phyloP scores from a whole-genome alignment of 2,113 vertebrate genomes.

The Cnemophilus loriae region DNA sequence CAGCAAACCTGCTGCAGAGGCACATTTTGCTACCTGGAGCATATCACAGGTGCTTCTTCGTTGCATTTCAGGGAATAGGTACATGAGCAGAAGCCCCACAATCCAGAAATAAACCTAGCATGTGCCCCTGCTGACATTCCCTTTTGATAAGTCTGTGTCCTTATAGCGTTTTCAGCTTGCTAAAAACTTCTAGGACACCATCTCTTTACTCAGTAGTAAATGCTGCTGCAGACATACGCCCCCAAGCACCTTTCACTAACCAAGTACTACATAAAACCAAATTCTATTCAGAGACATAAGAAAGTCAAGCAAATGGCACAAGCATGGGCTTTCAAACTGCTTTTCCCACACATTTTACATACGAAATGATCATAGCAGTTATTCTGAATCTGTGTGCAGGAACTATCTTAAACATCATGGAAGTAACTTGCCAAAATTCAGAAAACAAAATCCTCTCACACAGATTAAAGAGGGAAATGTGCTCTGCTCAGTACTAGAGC shows the following conservation, averaged over 20 bases:
- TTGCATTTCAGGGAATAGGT: background rate
- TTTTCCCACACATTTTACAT: background rate
- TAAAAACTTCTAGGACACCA: background rate
- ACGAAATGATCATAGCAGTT: background rate
- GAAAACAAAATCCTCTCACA: background rate
- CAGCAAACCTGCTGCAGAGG: rapidly evolving
- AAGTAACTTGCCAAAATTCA: background rate
- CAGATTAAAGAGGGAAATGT: background rate
- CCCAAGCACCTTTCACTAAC: background rate
- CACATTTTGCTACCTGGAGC: background rate
- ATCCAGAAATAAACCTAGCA: background rate
- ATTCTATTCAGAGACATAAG: background rate
- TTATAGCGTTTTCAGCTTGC: background rate
- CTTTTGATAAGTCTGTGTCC: background rate
- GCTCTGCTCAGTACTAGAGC: background rate
- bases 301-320: slow-evolving; percentile 3
- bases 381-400: background rate
- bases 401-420: background rate
- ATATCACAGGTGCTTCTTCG: rapidly evolving
- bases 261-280: background rate
- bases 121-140: background rate
- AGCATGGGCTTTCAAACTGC: background rate
- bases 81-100: background rate
- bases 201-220: background rate
- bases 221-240: background rate